Conservation (phyloP, 2,113 vertebrate genomes). For the Stegastes partitus region DNA sequence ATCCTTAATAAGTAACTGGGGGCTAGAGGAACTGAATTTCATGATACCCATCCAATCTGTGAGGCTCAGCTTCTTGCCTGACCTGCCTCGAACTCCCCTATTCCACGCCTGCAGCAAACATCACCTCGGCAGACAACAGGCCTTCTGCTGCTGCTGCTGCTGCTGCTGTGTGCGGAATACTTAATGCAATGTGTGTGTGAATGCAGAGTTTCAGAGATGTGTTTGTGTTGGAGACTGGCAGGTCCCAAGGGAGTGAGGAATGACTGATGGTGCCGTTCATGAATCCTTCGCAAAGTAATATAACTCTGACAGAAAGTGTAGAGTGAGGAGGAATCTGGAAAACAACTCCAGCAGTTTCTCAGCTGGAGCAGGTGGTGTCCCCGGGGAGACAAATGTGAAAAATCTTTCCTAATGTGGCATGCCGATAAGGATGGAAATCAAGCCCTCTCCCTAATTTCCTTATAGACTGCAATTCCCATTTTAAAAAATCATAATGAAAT, state of each 20-base stretch:
- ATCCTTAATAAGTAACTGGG: not conserved
- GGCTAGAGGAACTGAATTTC: conserved; percentile 12
- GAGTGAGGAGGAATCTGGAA: not conserved
- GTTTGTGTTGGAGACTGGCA: conserved; percentile 38
- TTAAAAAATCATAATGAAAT: conserved; percentile 25
- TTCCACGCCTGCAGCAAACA: conserved; percentile 46
- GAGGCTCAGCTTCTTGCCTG: conserved; percentile 22
- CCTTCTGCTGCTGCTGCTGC: conserved; percentile 38
- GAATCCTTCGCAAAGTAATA: conserved; percentile 10
- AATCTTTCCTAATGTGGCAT: not conserved
- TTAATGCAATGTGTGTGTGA: conserved; percentile 43
- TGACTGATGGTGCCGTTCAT: conserved; percentile 21
- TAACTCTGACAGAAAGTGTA: conserved; percentile 19
- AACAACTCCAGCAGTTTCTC: not conserved
- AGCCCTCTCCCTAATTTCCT: not conserved
- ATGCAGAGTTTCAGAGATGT: conserved; percentile 41
- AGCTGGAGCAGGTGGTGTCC: not conserved
- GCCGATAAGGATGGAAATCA: not conserved
- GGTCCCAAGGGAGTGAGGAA: not conserved
- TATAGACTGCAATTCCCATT: not conserved
- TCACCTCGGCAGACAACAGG: conserved; percentile 28
- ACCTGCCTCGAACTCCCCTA: conserved; percentile 24
- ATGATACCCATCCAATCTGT: conserved; percentile 5
- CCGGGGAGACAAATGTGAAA: not conserved
- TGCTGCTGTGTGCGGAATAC: conserved; percentile 50